phyloP scores from a whole-genome alignment of 2,888 invertebrate species.

The Pyrgus malvae region DNA sequence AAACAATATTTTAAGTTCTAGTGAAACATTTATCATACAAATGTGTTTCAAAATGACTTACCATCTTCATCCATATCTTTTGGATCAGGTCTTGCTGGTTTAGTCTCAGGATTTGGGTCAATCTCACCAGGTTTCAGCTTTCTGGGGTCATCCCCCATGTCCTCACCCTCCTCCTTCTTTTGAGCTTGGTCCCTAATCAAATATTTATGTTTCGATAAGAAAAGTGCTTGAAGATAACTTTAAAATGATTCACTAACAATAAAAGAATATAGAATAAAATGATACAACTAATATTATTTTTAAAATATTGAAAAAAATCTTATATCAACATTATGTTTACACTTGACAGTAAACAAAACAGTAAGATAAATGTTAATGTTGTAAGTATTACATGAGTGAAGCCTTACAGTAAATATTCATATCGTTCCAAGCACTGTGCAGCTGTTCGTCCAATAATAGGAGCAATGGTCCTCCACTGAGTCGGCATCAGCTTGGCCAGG shows the following conservation, averaged over 20 bases:
- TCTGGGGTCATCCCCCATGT: slow-evolving; percentile 95
- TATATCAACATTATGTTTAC: too few species aligned
- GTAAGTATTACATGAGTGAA: too few species aligned
- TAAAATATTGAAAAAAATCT: too few species aligned
- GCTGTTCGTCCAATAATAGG: slow-evolving; percentile 99
- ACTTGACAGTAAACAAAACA: too few species aligned
- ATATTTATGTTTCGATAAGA: too few species aligned
- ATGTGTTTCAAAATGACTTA: slow-evolving; percentile 56
- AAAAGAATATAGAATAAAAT: too few species aligned
- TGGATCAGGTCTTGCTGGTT: slow-evolving; percentile 99
- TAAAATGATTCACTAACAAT: too few species aligned
- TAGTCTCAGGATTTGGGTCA: slow-evolving; percentile 99
- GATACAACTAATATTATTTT: background rate
- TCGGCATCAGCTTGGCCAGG: slow-evolving; percentile 99
- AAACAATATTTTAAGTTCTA: too few species aligned
- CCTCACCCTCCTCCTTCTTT: slow-evolving; percentile 97
- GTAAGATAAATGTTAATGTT: too few species aligned
- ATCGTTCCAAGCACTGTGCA: slow-evolving; percentile 98
- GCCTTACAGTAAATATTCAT: slow-evolving; percentile 95
- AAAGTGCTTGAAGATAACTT: too few species aligned
- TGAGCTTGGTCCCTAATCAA: slow-evolving; percentile 94
- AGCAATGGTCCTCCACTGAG: slow-evolving; percentile 99
- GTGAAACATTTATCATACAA: background rate
- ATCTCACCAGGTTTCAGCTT: slow-evolving; percentile 99
- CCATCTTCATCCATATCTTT: slow-evolving; percentile 99